Evolutionary conservation across 1,140 invertebrate genomes (phyloP).

Genomic region (Diabrotica virgifera): DNA sequence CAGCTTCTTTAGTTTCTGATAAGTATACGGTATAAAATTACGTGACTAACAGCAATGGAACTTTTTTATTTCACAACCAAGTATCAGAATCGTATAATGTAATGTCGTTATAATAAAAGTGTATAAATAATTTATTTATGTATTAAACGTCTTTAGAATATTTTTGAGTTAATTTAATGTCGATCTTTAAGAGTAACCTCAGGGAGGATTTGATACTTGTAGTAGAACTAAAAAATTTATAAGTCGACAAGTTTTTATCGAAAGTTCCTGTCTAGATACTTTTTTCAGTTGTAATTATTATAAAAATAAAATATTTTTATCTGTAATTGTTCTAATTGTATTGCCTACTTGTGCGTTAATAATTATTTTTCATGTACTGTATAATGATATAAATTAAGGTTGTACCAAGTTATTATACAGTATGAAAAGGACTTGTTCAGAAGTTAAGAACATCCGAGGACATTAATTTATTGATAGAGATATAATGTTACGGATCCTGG

Average conservation of each 20-base stretch:
- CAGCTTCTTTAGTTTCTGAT: too few species aligned
- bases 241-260: not conserved
- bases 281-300: not conserved
- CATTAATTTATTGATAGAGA: slow-evolving; percentile 12
- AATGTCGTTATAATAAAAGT: too few species aligned
- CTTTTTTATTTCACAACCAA: too few species aligned
- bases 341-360: not conserved
- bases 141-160: too few species aligned
- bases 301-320: slow-evolving; percentile 1
- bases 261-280: not conserved
- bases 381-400: not conserved
- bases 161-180: too few species aligned
- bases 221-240: too few species aligned
- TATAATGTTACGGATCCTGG: not conserved
- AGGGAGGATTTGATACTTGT: too few species aligned
- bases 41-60: too few species aligned
- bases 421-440: not conserved
- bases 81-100: too few species aligned
- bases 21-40: too few species aligned
- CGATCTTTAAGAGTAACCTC: too few species aligned
- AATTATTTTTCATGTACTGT: not conserved
- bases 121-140: too few species aligned
- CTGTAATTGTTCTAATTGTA: not conserved
- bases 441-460: slow-evolving; percentile 14
- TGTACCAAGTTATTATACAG: not conserved